A percentile compares a stretch with the other conserved stretches of the same genome.
These are phyloP conservation scores for Calcarius ornatus DNA, from an alignment of 2,113 vertebrate species.

Conservation along the genomic window DNA sequence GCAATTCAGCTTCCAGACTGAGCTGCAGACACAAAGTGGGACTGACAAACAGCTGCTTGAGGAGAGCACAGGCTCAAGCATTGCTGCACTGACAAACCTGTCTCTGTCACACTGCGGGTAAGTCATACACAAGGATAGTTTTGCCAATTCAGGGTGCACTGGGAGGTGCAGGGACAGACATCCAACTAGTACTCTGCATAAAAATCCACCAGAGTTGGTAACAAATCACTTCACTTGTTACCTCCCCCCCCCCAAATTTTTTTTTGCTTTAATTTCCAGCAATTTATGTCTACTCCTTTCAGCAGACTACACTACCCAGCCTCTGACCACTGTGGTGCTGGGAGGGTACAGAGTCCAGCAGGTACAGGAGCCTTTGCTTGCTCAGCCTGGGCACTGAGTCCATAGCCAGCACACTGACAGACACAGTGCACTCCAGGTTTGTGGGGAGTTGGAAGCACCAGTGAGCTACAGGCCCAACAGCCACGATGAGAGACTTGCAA, in stretches of 20 bases:
- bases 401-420: not conserved
- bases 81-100: not conserved
- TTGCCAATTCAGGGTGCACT: not conserved
- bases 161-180: not conserved
- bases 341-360: not conserved
- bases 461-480: not conserved
- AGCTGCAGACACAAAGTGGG: not conserved
- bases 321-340: accelerated
- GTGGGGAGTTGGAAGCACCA: not conserved
- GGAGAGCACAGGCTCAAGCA: not conserved
- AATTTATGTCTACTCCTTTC: not conserved
- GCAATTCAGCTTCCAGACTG: not conserved
- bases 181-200: not conserved
- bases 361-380: not conserved
- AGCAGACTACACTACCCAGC: not conserved
- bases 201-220: not conserved
- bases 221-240: not conserved
- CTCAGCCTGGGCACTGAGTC: not conserved
- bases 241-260: no score
- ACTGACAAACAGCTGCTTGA: not conserved
- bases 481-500: not conserved
- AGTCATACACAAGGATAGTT: not conserved
- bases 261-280: not conserved
- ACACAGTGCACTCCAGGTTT: not conserved
- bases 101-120: not conserved